Base-by-base conservation (phyloP, 2,797 vertebrate species). In the Gymnocypris eckloni region DNA sequence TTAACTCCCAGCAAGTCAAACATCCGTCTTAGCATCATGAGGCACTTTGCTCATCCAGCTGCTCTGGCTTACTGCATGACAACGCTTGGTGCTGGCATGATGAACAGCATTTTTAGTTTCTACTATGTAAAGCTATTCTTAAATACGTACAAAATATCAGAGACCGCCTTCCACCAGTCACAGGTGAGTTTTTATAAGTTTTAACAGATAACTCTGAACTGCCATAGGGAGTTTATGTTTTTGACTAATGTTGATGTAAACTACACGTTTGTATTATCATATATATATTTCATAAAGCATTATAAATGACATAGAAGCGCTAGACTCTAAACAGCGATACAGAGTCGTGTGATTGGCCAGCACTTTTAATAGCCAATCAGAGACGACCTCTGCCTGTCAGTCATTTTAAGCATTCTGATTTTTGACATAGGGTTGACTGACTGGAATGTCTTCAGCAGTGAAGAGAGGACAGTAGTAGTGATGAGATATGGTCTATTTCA, bases 101-200 rank as follows among this genome's bases (percentile, higher is more conserved):
- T 98, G 92, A 98, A 97, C 93, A 97, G 95, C 50, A 95, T 98
- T 88, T 99, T 98, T 88, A 96, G 92, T 91, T 99, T 99, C 93
- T 99, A 99, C 91, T 98, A 96, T 0, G 96, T 99, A 16, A 98
- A 99, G 90, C 95, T 99, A 25, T 98, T 98, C 87, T 89, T 98
- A 45, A 96, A 96, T 84, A 93, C 91, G 16, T 98, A 98, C 92
- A 94, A 93, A 79, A 96, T 97, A 93, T 96, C 97, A 59, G 97
- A 98, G 89, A 87, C 82, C 81, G 95, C 95, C 0, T 98, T 99
- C 91, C 95, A 97, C 82, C 94, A 95, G 91, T 96, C 96, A 39
- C 97, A 98, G 93, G 98, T 97, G 93, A 75, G 89, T 83, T 16
- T 11, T 25, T 16, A 4, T 13, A 54, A 18, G 11, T 25, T 33